A percentile compares a stretch with the other conserved stretches of the same genome.
Conservation (phyloP, 2,797 vertebrate species). For the Trachurus trachurus region DNA sequence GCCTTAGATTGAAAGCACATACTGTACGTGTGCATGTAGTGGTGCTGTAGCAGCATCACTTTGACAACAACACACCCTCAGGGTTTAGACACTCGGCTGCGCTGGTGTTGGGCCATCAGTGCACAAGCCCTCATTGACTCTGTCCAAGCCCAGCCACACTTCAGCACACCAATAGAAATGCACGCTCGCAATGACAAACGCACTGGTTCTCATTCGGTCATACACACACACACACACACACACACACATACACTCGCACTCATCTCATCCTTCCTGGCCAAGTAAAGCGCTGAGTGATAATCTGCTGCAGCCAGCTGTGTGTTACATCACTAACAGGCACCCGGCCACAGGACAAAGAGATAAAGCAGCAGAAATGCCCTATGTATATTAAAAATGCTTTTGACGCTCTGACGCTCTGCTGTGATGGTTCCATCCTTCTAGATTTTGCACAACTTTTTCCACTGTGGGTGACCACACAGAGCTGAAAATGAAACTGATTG, state of each 20-base stretch:
- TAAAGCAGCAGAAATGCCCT: slow-evolving; percentile 12
- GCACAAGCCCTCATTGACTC: slow-evolving; percentile 23
- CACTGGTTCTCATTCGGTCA: slow-evolving; percentile 13
- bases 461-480: not conserved
- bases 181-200: slow-evolving; percentile 12
- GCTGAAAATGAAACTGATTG: not conserved
- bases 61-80: slow-evolving; percentile 14
- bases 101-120: slow-evolving; percentile 39
- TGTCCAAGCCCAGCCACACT: not conserved
- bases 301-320: slow-evolving; percentile 78
- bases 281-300: slow-evolving; percentile 70
- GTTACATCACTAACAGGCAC: slow-evolving; percentile 75
- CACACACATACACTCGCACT: not conserved
- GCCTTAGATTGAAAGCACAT: not conserved
- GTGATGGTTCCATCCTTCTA: not conserved
- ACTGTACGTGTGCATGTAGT: not conserved
- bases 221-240: not conserved
- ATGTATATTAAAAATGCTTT: slow-evolving; percentile 14
- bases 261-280: slow-evolving; percentile 29
- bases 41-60: slow-evolving; percentile 36
- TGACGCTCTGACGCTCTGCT: not conserved
- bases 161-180: not conserved
- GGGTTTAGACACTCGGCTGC: not conserved
- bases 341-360: slow-evolving; percentile 5
- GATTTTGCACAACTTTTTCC: not conserved